These are phyloP conservation scores for Ormia ochracea DNA, from an alignment of 2,888 invertebrate species.

Conservation along the genomic window DNA sequence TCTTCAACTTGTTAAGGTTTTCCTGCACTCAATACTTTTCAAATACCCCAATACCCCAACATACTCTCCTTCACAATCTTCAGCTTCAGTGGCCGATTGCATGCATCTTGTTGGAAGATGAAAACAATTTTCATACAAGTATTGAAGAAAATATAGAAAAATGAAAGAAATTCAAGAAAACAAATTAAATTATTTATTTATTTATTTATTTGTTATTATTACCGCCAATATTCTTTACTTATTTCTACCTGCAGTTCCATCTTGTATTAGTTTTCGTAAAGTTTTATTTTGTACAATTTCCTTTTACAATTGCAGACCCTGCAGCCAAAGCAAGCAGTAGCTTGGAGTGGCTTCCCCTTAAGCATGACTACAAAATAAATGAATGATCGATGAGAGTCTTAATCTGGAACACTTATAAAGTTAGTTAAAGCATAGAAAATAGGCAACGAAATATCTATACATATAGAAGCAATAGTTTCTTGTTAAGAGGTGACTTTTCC, in stretches of 20 bases:
- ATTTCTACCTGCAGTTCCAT: constrained; percentile 15
- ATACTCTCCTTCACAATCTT: not conserved
- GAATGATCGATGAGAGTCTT: constrained; percentile 45
- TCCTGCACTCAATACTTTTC: not conserved
- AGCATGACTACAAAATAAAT: constrained; percentile 30
- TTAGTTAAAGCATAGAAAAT: not conserved
- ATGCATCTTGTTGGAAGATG: not conserved
- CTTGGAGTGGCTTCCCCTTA: not conserved
- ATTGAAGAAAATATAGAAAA: constrained; percentile 16
- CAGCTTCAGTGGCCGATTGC: not conserved
- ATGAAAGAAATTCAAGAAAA: not conserved
- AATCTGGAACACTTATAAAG: constrained; percentile 27
- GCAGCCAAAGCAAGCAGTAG: not conserved
- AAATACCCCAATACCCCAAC: not conserved
- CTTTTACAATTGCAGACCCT: constrained; percentile 20
- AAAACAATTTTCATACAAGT: constrained; percentile 33
- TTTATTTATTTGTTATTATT: not conserved
- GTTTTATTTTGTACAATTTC: not conserved
- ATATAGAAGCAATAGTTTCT: not conserved
- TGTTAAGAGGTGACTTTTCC: constrained; percentile 5
- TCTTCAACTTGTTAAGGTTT: not conserved
- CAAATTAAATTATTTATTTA: constrained; percentile 17
- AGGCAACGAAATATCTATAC: not conserved
- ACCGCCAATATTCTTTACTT: constrained; percentile 27
- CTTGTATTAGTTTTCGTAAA: not conserved